Percentiles rank a stretch among this genome's conserved stretches.
Conservation (phyloP, 2,888 invertebrate species). For the Stomorhina lunata region DNA sequence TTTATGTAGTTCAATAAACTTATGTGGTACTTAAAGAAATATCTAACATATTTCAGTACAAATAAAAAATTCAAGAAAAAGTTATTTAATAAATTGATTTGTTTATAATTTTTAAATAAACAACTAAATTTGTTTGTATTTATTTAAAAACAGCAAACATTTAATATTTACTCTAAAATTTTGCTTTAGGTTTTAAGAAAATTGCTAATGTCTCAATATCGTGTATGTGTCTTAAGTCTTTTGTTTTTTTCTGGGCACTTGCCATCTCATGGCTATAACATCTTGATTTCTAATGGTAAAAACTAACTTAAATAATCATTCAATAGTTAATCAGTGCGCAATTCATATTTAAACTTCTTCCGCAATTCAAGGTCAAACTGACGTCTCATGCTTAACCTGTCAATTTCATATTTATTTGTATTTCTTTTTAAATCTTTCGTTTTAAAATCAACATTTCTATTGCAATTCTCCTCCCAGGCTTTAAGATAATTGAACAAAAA, state of each 20-base stretch:
- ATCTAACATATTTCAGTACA: not conserved
- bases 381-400: slow-evolving; percentile 7
- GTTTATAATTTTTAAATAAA: not conserved
- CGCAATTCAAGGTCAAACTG: slow-evolving; percentile 56
- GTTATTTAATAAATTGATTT: not conserved
- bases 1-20: slow-evolving; percentile 32
- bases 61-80: not conserved
- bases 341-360: slow-evolving; percentile 46
- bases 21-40: not conserved
- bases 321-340: slow-evolving; percentile 2
- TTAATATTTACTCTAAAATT: not conserved
- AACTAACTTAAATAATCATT: too few relatives aligned
- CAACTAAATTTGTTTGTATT: not conserved
- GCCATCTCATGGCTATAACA: too few relatives aligned
- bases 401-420: too few relatives aligned
- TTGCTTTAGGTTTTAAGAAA: too few relatives aligned
- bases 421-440: not conserved
- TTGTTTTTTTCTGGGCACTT: slow-evolving; percentile 18
- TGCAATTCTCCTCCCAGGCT: not conserved
- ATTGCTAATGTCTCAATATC: too few relatives aligned
- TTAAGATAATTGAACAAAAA: not conserved
- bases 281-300: too few relatives aligned
- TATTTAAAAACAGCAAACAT: slow-evolving; percentile 15
- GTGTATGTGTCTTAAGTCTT: slow-evolving; percentile 61
- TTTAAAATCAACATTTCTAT: not conserved